Evolutionary conservation across 37 sponge, comb jelly and placozoan genomes (phyloP).

Genomic region (Hormiphora californensis): DNA sequence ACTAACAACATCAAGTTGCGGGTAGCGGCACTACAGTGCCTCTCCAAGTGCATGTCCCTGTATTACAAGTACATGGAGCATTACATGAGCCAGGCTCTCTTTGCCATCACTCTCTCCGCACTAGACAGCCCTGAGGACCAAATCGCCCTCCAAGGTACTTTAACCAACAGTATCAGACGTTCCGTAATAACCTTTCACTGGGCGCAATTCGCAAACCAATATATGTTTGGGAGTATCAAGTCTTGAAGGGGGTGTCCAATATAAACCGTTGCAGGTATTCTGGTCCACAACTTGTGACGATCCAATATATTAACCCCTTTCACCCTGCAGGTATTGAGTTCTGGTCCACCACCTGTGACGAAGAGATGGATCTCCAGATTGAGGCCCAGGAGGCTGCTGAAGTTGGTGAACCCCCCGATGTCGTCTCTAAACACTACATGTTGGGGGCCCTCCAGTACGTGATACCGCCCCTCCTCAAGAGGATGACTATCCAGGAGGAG

Average conservation of each 20-base stretch:
- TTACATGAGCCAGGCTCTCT: slow-evolving; percentile 98
- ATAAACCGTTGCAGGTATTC: no score
- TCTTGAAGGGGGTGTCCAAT: no score
- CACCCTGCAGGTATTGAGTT: slow-evolving; percentile 75
- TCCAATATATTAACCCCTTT: no score
- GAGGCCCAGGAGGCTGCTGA: slow-evolving; percentile 82
- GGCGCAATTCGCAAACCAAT: no score
- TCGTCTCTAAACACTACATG: slow-evolving; percentile 73
- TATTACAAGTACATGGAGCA: slow-evolving; percentile 96
- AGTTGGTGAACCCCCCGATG: slow-evolving; percentile 59
- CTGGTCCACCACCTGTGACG: slow-evolving; percentile 99
- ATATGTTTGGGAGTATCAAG: no score
- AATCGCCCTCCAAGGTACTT: slow-evolving; percentile 81
- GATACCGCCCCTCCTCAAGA: slow-evolving; percentile 68
- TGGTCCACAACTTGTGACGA: no score
- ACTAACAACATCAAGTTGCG: slow-evolving; percentile 58
- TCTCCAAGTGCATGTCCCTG: slow-evolving; percentile 88
- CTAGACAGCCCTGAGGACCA: slow-evolving; percentile 77
- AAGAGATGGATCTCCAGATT: slow-evolving; percentile 84
- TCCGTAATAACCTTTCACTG: no score
- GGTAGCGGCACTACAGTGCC: slow-evolving; percentile 86
- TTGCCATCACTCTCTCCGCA: slow-evolving; percentile 95
- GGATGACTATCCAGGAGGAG: slow-evolving; percentile 87
- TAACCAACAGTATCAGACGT: no score
- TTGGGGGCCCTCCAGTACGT: slow-evolving; percentile 86